Evolutionary conservation across 2,888 invertebrate species (phyloP).

Genomic region (Trilocha varians): DNA sequence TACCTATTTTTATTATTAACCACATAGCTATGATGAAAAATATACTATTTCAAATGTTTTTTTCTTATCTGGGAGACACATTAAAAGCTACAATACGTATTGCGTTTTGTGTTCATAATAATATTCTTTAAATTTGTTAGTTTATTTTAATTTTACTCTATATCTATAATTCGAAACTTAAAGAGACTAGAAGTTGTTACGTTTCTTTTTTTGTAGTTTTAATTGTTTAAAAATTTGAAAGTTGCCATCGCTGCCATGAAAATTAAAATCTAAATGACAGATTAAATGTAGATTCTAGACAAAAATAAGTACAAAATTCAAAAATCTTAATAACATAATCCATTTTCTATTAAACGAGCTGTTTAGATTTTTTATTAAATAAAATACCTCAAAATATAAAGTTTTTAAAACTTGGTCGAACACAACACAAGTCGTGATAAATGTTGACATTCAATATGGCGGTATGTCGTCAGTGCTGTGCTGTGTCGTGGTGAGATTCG

Average conservation of each 20-base stretch:
- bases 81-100: too few relatives aligned
- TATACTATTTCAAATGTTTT: too few relatives aligned
- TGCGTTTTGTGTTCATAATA: too few relatives aligned
- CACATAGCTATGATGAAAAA: too few relatives aligned
- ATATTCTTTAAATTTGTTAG: too few relatives aligned
- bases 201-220: not conserved
- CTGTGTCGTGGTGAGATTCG: slow-evolving; percentile 94
- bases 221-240: not conserved
- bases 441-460: slow-evolving; percentile 93
- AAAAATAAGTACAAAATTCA: slow-evolving; percentile 63
- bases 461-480: slow-evolving; percentile 97
- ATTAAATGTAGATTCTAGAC: slow-evolving; percentile 45
- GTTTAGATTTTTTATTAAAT: slow-evolving; percentile 10
- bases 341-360: slow-evolving; percentile 19
- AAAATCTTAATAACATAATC: slow-evolving; percentile 31
- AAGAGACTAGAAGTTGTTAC: too few relatives aligned
- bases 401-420: not conserved
- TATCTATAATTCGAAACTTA: too few relatives aligned
- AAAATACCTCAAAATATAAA: too few relatives aligned
- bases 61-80: too few relatives aligned
- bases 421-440: slow-evolving; percentile 40
- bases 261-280: slow-evolving; percentile 46
- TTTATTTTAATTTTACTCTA: too few relatives aligned
- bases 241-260: slow-evolving; percentile 13
- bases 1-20: too few relatives aligned